Conservation (phyloP, 2,113 vertebrate genomes). For the Kryptolebias marmoratus region DNA sequence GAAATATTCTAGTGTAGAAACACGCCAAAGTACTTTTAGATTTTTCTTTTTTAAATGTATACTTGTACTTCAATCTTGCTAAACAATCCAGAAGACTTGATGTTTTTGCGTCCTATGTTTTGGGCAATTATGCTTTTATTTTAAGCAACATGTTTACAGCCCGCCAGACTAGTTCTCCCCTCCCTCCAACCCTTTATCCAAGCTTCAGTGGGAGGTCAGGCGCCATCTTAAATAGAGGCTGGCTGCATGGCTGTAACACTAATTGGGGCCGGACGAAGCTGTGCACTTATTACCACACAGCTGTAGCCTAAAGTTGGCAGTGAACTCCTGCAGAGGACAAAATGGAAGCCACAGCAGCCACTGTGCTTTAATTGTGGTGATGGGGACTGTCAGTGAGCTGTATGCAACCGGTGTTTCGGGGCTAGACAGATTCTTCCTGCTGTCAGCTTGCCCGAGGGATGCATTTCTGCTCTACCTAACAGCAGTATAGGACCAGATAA, state of each 20-base stretch:
- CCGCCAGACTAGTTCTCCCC: slow-evolving; percentile 17
- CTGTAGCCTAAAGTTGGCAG: slow-evolving; percentile 40
- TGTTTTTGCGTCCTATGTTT: slow-evolving; percentile 3
- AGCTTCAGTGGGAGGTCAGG: slow-evolving; percentile 24
- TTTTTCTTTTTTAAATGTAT: neutral
- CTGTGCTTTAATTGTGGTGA: slow-evolving; percentile 48
- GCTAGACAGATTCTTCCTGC: slow-evolving; percentile 30
- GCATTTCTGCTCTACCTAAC: slow-evolving; percentile 53
- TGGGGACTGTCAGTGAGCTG: slow-evolving; percentile 35
- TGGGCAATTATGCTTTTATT: slow-evolving; percentile 27
- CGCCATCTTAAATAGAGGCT: slow-evolving; percentile 45
- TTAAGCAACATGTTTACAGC: slow-evolving; percentile 24
- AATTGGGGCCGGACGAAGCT: slow-evolving; percentile 32
- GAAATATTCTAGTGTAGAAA: too few species aligned
- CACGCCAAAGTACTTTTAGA: neutral
- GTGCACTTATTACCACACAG: slow-evolving; percentile 30
- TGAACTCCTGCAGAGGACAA: slow-evolving; percentile 33
- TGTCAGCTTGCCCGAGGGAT: slow-evolving; percentile 39
- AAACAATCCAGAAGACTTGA: neutral
- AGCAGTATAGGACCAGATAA: slow-evolving; percentile 37
- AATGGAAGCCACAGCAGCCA: slow-evolving; percentile 26
- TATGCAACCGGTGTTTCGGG: slow-evolving; percentile 25
- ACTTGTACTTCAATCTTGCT: neutral
- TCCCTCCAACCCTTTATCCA: neutral
- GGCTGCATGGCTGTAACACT: slow-evolving; percentile 24